Percentiles rank a stretch among this genome's conserved stretches.
phyloP scores from a whole-genome alignment of 2,797 vertebrate genomes.

The Discoglossus pictus region DNA sequence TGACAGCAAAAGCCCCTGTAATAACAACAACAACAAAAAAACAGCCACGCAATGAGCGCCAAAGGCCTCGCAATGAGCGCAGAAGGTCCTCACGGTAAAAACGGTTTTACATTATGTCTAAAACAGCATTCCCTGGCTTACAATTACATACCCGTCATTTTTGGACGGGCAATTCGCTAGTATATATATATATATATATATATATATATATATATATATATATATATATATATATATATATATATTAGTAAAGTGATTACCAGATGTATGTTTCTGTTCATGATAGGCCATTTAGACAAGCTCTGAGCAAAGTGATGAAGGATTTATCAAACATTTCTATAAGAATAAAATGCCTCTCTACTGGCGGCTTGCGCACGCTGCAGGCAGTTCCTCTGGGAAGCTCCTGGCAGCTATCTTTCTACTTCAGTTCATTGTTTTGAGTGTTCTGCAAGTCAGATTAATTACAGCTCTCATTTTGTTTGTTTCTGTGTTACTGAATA shows the following conservation, averaged over 20 bases:
- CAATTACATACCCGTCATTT: too few relatives aligned
- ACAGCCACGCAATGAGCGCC: too few relatives aligned
- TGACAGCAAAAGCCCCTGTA: too few relatives aligned
- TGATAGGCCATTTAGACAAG: neutral
- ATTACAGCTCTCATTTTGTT: slow-evolving; percentile 67
- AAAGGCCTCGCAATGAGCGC: too few relatives aligned
- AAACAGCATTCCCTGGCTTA: too few relatives aligned
- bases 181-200: too few relatives aligned
- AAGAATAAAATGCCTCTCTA: neutral
- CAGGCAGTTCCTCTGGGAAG: slow-evolving; percentile 51
- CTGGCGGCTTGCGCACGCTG: neutral
- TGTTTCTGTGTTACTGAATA: slow-evolving; percentile 64
- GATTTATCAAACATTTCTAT: neutral
- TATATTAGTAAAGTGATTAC: neutral
- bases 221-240: slow-evolving; percentile 1
- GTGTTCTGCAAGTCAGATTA: slow-evolving; percentile 65
- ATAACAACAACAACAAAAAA: too few relatives aligned
- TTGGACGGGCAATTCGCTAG: too few relatives aligned
- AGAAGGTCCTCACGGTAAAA: too few relatives aligned
- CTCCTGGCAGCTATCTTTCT: slow-evolving; percentile 55
- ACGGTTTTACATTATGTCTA: too few relatives aligned
- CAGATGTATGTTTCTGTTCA: too few relatives aligned
- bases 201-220: too few relatives aligned
- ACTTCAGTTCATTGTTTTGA: slow-evolving; percentile 63
- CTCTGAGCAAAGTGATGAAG: neutral